Evolutionary conservation across 1,140 invertebrate species (phyloP), one percentile per base, ranked within the genome.

Genomic region (Aphelenchoides avenae): DNA sequence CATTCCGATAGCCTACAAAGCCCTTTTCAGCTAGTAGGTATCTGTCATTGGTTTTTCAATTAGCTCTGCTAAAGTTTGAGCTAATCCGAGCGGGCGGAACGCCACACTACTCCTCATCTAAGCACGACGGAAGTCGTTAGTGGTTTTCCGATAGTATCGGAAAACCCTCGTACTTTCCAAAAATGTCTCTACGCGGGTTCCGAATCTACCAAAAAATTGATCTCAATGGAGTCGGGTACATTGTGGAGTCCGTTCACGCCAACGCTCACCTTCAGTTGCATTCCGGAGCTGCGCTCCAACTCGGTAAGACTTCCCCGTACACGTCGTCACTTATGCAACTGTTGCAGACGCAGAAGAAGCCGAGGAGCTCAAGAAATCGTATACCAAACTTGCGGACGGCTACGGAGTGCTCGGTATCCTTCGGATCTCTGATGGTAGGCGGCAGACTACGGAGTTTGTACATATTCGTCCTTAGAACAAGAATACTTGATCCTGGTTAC

Each of bases 341-440:
- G 13, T 34, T 72, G 51, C 58, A 70, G 69, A 48, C 3, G 40
- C 40, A 43, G 52, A 55, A n/a, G 39, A 50, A 22, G 61, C 51
- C 13, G 56, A 68, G 24, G 20, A 44, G 2, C 43, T 73, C 7
- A 64, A 68, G 51, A 34, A 50, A 13, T 37, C 42, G 1, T 77
- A 77, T 54, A 36, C 48, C 18, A 77, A 73, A 48, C 30, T 77
- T 13, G 31, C 47, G 2, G 75, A 77, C 42, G 68, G 64, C 20
- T 75, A 76, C 51, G 73, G 70, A 24, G 22, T 75, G 3, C 39
- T 77, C 37, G 73, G 73, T 50, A 61, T 75, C 15, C 47, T 77
- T 5, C 39, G 57, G 36, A 36, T 77, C 1, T 54, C 48, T 26
- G 31, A 37, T 48, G 13, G 70, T 44, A 53, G 29, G n/a, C n/a